phyloP scores from a whole-genome alignment of 2,113 vertebrate genomes.

The Grammomys surdaster region DNA sequence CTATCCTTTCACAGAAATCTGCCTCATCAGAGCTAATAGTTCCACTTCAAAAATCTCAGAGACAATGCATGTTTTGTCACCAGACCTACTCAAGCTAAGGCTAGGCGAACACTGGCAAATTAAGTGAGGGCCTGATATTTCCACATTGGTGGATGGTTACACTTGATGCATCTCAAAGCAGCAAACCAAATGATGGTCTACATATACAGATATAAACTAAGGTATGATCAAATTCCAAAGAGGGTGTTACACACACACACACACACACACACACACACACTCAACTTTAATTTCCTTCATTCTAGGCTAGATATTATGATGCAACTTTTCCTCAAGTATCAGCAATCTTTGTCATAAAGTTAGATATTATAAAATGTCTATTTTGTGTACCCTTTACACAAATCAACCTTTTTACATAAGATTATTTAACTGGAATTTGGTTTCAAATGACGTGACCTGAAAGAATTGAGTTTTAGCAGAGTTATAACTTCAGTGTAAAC shows the following conservation, averaged over 20 bases:
- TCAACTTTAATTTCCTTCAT: slow-evolving; percentile 30
- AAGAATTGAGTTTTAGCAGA: not conserved
- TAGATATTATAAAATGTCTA: slow-evolving; percentile 23
- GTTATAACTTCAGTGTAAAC: not conserved
- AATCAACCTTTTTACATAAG: not conserved
- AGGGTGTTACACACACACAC: not conserved
- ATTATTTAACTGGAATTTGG: slow-evolving; percentile 10
- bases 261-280: not conserved
- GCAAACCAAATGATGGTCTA: not conserved
- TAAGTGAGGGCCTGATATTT: not conserved
- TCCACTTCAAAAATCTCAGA: not conserved
- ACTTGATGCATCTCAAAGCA: not conserved
- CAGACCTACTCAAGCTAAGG: not conserved
- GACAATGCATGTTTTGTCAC: not conserved
- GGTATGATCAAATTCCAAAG: not conserved
- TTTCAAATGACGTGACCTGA: not conserved
- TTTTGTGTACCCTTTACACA: not conserved
- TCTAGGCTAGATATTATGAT: not conserved
- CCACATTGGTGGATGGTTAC: not conserved
- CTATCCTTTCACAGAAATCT: too few species aligned
- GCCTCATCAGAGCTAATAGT: not conserved
- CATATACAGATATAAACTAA: not conserved
- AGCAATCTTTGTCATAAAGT: not conserved
- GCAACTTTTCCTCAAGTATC: not conserved
- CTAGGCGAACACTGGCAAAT: not conserved